Evolutionary conservation across 2,797 vertebrate genomes (phyloP), one percentile per base, ranked within the genome.

Genomic region (Melanotaenia maccullochi): DNA sequence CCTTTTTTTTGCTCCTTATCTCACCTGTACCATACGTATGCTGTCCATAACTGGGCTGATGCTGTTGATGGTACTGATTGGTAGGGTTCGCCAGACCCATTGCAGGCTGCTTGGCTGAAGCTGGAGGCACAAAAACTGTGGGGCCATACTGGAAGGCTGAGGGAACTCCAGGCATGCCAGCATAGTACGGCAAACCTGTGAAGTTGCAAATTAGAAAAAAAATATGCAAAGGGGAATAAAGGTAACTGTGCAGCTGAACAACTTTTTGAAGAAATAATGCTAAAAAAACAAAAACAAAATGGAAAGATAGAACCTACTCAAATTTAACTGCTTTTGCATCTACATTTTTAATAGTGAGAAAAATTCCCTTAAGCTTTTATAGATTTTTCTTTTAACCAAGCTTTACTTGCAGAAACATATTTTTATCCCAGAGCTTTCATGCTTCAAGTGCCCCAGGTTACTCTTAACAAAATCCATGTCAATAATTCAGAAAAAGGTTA

Each of bases 91-190:
- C 95, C 70, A 98, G 90, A 78, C 92, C 95, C 92, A 98, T 94
- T 8, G 94, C 85, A 0, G 96, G 96, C 84, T 98, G 97, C 85
- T 99, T 99, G 74, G 97, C 96, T 4, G 97, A 96, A 11, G 96
- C 92, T 18, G 96, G 96, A 88, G 97, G 97, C 83, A 99, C 96
- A 89, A 99, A 99, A 92, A 99, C 95, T 14, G 97, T 95, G 71
- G 97, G 97, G 54, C 95, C 97, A 0, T 98, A 99, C 70, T 97
- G 97, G 92, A 98, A 99, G 78, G 97, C 96, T 79, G 96, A 97
- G 84, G 97, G 98, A 83, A 99, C 94, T 0, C 96, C 96, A 0
- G 96, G 96, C 85, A 97, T 49, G 5, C 97, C 96, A 9, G 97
- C 90, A 0, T 98, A 99, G 78, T 99, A 99, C 18, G 98, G 97